A percentile compares a stretch with the other conserved stretches of the same genome.
Evolutionary conservation across 2,888 invertebrate genomes (phyloP).

Genomic region (Lasioglossum figueresi): DNA sequence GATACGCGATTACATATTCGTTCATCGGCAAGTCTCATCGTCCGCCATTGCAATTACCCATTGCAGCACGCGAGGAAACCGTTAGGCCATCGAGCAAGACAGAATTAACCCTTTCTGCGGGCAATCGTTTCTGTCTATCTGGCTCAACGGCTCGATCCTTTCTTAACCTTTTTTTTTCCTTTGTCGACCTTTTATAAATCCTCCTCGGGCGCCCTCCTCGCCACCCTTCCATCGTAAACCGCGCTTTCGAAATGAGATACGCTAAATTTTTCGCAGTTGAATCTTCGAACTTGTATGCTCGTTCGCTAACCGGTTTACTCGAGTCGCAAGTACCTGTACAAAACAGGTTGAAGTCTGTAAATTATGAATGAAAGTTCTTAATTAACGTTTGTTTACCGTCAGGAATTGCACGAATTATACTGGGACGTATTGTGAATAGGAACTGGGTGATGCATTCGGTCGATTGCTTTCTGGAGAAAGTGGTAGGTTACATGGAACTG

Average conservation of each 20-base stretch:
- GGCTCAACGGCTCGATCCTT: not conserved
- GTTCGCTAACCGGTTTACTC: not conserved
- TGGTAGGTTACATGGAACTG: not conserved
- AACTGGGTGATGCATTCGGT: not conserved
- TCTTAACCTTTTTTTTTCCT: not conserved
- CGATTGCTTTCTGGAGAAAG: too few species aligned
- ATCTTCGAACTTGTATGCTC: not conserved
- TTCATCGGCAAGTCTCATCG: not conserved
- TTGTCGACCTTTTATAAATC: not conserved
- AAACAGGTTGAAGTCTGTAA: not conserved
- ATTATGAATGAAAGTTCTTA: slow-evolving; percentile 6
- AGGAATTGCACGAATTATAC: not conserved
- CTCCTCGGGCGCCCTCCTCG: not conserved
- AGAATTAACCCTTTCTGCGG: not conserved
- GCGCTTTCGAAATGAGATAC: not conserved
- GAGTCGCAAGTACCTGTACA: not conserved
- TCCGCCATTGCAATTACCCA: slow-evolving; percentile 2
- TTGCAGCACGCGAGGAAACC: slow-evolving; percentile 6
- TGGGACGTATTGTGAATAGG: not conserved
- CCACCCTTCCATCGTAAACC: not conserved
- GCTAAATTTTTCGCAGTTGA: not conserved
- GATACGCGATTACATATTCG: slow-evolving; percentile 10
- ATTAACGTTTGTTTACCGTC: not conserved
- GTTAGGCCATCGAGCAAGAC: slow-evolving; percentile 5
- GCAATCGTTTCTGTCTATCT: not conserved